Percentiles rank a stretch among this genome's conserved stretches.
These are phyloP conservation scores for Enteromius anoplus DNA, from an alignment of 2,797 vertebrate species.

Conservation along the genomic window DNA sequence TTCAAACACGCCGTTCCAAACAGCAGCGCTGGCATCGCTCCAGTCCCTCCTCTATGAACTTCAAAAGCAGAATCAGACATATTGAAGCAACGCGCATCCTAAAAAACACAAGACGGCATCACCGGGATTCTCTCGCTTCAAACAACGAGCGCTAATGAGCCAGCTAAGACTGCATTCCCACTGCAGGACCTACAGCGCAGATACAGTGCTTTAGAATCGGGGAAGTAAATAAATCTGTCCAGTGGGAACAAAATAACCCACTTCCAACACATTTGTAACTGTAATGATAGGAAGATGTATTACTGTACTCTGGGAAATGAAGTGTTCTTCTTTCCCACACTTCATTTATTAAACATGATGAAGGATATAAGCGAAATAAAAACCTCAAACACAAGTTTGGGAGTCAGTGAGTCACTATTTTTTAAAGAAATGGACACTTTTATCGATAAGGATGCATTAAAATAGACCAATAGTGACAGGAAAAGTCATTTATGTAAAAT, in stretches of 20 bases:
- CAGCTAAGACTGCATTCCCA: background rate
- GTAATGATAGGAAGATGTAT: background rate
- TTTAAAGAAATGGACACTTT: background rate
- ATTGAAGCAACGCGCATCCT: constrained; percentile 1
- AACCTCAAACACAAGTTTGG: background rate
- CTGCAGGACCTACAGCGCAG: background rate
- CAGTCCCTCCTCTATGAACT: constrained; percentile 24
- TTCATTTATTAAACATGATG: background rate
- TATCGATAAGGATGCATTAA: background rate
- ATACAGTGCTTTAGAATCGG: background rate
- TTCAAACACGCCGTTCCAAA: constrained; percentile 9
- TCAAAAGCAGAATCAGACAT: constrained; percentile 28
- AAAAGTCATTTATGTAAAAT: background rate
- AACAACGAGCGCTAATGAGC: constrained; percentile 22
- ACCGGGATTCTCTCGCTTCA: background rate
- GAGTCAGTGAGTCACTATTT: background rate
- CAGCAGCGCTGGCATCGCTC: constrained; percentile 16
- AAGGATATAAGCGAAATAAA: background rate
- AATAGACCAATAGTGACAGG: background rate
- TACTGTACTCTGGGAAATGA: background rate
- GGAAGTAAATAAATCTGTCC: background rate
- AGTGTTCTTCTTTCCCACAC: background rate
- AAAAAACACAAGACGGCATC: background rate
- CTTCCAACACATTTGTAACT: background rate
- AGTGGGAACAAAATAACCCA: background rate